These are phyloP conservation scores for Aphaenogaster ashmeadi DNA, from an alignment of 1,140 invertebrate genomes.

Conservation along the genomic window DNA sequence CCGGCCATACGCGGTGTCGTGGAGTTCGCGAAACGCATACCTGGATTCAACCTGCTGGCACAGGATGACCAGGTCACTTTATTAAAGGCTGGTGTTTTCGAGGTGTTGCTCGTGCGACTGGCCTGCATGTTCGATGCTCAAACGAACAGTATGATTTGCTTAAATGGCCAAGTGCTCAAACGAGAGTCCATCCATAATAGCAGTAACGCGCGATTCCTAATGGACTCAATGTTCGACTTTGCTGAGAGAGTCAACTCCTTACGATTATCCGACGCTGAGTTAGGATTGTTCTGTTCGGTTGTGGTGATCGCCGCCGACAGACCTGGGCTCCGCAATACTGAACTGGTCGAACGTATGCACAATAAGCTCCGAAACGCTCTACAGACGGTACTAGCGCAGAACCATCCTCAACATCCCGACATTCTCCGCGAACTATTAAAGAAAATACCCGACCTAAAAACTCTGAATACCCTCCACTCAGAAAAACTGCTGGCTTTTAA, in stretches of 20 bases:
- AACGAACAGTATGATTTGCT: slow-evolving; percentile 96
- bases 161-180: slow-evolving; percentile 96
- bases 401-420: slow-evolving; percentile 93
- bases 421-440: slow-evolving; percentile 96
- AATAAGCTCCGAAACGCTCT: slow-evolving; percentile 94
- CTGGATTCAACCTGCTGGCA: slow-evolving; percentile 97
- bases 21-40: slow-evolving; percentile 98
- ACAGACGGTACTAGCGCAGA: slow-evolving; percentile 95
- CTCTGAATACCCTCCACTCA: slow-evolving; percentile 97
- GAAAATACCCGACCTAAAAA: slow-evolving; percentile 97
- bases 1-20: slow-evolving; percentile 98
- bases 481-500: slow-evolving; percentile 98
- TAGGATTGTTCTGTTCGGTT: slow-evolving; percentile 97
- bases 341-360: slow-evolving; percentile 97
- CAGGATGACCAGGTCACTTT: slow-evolving; percentile 99
- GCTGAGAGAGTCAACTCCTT: slow-evolving; percentile 97
- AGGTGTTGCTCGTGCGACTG: slow-evolving; percentile 96
- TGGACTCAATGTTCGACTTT: slow-evolving; percentile 99
- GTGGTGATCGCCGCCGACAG: slow-evolving; percentile 97
- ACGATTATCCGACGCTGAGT: slow-evolving; percentile 96
- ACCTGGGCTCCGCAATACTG: slow-evolving; percentile 96
- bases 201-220: slow-evolving; percentile 96
- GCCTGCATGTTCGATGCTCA: slow-evolving; percentile 97
- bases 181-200: slow-evolving; percentile 96
- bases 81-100: slow-evolving; percentile 98